Conservation (phyloP, 2,113 vertebrate species). For the Crotalus helleri region DNA sequence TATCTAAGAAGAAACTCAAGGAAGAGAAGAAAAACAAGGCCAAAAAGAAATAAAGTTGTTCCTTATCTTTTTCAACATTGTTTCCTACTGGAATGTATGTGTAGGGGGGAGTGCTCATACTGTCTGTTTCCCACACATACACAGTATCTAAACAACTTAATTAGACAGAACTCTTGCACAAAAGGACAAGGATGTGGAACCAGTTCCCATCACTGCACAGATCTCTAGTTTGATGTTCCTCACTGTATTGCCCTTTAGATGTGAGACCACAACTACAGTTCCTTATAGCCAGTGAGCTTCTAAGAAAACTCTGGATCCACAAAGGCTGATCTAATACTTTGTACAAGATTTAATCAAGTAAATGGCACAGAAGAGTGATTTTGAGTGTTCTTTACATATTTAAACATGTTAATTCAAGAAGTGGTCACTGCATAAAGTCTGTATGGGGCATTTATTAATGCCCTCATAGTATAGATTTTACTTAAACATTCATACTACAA, state of each 20-base stretch:
- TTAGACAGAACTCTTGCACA: not conserved
- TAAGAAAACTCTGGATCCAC: not conserved
- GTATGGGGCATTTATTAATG: not conserved
- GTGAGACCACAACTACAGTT: not conserved
- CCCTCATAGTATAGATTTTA: not conserved
- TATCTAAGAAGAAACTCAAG: constrained; percentile 90
- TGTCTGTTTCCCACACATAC: not conserved
- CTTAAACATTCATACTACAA: not conserved
- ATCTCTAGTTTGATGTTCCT: not conserved
- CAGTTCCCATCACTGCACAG: not conserved
- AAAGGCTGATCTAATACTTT: not conserved
- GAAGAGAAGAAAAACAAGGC: constrained; percentile 93
- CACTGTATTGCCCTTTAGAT: not conserved
- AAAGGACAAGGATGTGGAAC: not conserved
- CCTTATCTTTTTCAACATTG: not conserved
- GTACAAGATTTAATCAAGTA: not conserved
- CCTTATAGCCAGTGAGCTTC: not conserved
- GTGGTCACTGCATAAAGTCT: not conserved
- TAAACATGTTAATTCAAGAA: not conserved
- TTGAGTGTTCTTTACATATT: not conserved
- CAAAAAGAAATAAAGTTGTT: constrained; percentile 73
- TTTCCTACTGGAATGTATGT: constrained; percentile 1
- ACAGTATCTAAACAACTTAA: not conserved
- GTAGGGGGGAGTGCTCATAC: not conserved
- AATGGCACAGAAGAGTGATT: not conserved